Conservation (phyloP, 92 coral and sea anemone species). For the Actinernus sp. region DNA sequence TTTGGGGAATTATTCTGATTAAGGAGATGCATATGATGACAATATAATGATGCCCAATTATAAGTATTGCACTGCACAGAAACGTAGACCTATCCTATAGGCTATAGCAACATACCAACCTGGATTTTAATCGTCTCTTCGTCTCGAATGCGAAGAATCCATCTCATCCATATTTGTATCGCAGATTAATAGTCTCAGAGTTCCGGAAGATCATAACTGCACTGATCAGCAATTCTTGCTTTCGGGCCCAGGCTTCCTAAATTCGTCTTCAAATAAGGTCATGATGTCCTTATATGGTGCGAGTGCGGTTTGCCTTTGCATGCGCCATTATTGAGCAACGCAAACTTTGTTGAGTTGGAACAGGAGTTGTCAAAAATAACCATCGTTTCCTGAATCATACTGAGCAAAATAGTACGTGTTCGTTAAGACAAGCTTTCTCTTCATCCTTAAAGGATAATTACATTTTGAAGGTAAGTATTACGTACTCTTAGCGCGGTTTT, state of each 20-base stretch:
- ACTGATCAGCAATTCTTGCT: background rate
- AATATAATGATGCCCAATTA: too few species aligned
- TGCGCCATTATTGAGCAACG: constrained; percentile 1
- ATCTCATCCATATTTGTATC: background rate
- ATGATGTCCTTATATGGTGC: background rate
- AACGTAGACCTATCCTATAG: too few species aligned
- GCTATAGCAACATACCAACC: too few species aligned
- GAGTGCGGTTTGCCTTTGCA: background rate
- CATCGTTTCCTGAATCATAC: background rate
- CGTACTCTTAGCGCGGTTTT: background rate
- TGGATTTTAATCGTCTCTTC: background rate
- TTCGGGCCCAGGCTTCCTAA: background rate
- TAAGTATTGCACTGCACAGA: background rate
- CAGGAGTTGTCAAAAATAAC: background rate
- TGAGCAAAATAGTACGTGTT: background rate
- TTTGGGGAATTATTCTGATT: too few species aligned
- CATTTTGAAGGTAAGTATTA: background rate
- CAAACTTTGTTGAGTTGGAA: constrained; percentile 8
- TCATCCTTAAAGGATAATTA: background rate
- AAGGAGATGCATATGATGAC: too few species aligned
- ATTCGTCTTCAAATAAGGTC: background rate
- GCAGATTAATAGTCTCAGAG: background rate
- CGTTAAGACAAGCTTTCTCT: background rate
- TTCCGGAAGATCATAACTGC: background rate
- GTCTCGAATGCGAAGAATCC: background rate